Conservation (phyloP, 2,888 invertebrate genomes). For the Achlya flavicornis region DNA sequence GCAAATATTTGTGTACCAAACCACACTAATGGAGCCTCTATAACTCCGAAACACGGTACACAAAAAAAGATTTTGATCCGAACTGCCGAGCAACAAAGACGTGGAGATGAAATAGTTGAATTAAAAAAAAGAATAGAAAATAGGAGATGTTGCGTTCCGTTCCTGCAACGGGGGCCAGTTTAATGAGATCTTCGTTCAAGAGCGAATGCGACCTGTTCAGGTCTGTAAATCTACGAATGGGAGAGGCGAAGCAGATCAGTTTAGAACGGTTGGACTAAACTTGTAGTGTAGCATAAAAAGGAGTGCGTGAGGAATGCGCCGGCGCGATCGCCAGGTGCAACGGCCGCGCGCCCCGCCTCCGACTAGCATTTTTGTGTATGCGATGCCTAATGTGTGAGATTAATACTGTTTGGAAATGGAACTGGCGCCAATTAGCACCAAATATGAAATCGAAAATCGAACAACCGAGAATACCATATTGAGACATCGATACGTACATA, state of each 20-base stretch:
- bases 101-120: slow-evolving; percentile 64
- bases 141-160: slow-evolving; percentile 65
- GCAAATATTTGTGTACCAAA: slow-evolving; percentile 66
- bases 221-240: slow-evolving; percentile 42
- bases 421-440: slow-evolving; percentile 38
- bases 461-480: slow-evolving; percentile 18
- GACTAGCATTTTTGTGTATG: slow-evolving; percentile 75
- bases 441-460: slow-evolving; percentile 25
- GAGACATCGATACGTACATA: slow-evolving; percentile 9
- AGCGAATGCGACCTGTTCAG: slow-evolving; percentile 50
- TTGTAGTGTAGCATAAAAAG: slow-evolving; percentile 77
- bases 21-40: slow-evolving; percentile 38
- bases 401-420: slow-evolving; percentile 58
- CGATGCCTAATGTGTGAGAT: slow-evolving; percentile 65
- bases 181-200: slow-evolving; percentile 43
- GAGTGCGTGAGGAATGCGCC: slow-evolving; percentile 82
- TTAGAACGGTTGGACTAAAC: slow-evolving; percentile 65
- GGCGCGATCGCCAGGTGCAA: slow-evolving; percentile 79
- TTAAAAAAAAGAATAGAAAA: slow-evolving; percentile 58
- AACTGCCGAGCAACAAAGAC: slow-evolving; percentile 60
- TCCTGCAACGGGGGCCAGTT: slow-evolving; percentile 51
- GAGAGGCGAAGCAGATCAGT: slow-evolving; percentile 48
- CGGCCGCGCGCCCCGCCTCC: slow-evolving; percentile 75
- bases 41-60: slow-evolving; percentile 38
- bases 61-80: slow-evolving; percentile 59